A percentile compares a stretch with the other conserved stretches of the same genome.
These are phyloP conservation scores for Phrynocephalus forsythii DNA, from an alignment of 2,797 vertebrate genomes.

Conservation along the genomic window DNA sequence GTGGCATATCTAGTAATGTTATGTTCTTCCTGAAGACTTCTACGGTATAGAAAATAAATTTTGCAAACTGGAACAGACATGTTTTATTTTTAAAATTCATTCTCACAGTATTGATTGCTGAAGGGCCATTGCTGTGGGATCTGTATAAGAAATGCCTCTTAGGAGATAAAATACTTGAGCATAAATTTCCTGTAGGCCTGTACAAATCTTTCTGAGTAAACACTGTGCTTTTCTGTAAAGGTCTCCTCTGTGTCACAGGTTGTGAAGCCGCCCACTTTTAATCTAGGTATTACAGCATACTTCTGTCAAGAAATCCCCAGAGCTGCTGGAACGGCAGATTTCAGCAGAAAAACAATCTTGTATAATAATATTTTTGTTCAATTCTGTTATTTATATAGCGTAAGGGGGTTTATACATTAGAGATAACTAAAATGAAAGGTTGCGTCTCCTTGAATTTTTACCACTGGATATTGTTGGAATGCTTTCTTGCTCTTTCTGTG, in stretches of 20 bases:
- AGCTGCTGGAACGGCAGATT: neutral
- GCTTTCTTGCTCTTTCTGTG: neutral
- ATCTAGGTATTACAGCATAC: neutral
- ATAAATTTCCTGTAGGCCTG: slow-evolving; percentile 4
- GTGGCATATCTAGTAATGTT: slow-evolving; percentile 37
- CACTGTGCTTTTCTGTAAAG: accelerated
- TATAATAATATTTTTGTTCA: neutral
- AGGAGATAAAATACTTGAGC: neutral
- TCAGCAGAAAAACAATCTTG: neutral
- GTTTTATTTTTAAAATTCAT: slow-evolving; percentile 47
- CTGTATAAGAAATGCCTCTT: slow-evolving; percentile 7
- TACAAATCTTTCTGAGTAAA: neutral
- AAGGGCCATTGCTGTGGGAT: slow-evolving; percentile 14
- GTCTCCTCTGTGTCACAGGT: neutral
- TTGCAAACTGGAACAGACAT: slow-evolving; percentile 55
- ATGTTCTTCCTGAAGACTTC: slow-evolving; percentile 32
- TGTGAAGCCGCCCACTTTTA: neutral
- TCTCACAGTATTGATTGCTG: slow-evolving; percentile 42
- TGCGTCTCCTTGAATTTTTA: slow-evolving; percentile 23
- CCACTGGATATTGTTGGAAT: neutral
- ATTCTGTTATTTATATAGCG: slow-evolving; percentile 28
- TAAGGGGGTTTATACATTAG: slow-evolving; percentile 15
- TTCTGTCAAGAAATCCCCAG: slow-evolving; percentile 27
- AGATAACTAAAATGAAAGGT: slow-evolving; percentile 43
- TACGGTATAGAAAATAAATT: slow-evolving; percentile 55